Conservation (phyloP, 1,140 invertebrate species). For the Apis cerana region DNA sequence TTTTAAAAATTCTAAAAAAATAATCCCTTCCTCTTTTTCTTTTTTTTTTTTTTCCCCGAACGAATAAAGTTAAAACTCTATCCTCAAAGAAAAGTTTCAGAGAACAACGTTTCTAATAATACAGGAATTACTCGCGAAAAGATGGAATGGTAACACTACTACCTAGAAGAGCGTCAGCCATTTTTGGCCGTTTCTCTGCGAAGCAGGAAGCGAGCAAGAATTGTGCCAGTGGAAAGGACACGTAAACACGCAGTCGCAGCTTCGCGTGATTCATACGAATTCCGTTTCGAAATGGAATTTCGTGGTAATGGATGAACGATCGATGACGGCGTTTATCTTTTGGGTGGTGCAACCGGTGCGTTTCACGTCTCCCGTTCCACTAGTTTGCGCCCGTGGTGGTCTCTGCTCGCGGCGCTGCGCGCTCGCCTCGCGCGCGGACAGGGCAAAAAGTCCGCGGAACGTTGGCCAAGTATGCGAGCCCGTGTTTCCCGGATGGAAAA, state of each 20-base stretch:
- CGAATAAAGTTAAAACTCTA: too few relatives aligned
- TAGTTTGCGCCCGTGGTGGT: conserved; percentile 16
- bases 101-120: too few relatives aligned
- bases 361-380: conserved; percentile 36
- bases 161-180: too few relatives aligned
- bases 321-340: conserved; percentile 20
- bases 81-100: too few relatives aligned
- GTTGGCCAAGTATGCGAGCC: not conserved
- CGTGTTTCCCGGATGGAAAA: not conserved
- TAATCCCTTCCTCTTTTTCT: too few relatives aligned
- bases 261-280: not conserved
- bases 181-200: too few relatives aligned
- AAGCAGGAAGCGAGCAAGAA: not conserved
- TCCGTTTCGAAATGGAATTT: conserved; percentile 20
- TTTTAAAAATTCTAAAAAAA: too few relatives aligned
- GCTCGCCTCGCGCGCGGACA: not conserved
- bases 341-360: conserved; percentile 21
- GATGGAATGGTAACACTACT: too few relatives aligned
- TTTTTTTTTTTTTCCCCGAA: too few relatives aligned
- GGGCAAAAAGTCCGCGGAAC: conserved; percentile 2
- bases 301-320: conserved; percentile 10
- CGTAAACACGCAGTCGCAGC: not conserved
- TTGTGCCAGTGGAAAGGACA: conserved; percentile 4
- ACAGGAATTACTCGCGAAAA: too few relatives aligned
- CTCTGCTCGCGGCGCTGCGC: not conserved